phyloP scores from a whole-genome alignment of 2,113 vertebrate species.

The Daboia siamensis region DNA sequence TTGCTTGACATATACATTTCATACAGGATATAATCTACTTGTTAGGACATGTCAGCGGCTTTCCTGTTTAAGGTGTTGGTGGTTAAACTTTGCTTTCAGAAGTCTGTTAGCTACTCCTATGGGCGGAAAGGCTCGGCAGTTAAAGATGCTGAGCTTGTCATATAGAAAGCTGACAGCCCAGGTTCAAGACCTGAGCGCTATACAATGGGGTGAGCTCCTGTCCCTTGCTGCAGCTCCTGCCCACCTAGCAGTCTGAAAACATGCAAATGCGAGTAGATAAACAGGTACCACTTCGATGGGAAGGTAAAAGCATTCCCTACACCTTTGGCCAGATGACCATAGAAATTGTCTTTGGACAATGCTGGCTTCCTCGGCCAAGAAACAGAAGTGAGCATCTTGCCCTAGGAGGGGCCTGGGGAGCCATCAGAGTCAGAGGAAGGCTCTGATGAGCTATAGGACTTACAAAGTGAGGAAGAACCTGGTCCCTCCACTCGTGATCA shows the following conservation, averaged over 20 bases:
- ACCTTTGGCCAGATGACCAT: neutral
- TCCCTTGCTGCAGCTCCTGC: neutral
- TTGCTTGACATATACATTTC: neutral
- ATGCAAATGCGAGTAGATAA: neutral
- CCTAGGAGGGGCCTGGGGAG: no score
- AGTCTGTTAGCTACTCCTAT: neutral
- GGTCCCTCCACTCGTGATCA: no score
- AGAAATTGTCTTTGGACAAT: neutral
- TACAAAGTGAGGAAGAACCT: no score
- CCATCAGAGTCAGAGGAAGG: no score
- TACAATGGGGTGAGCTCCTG: neutral
- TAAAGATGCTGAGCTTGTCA: neutral
- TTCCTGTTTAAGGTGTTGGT: neutral
- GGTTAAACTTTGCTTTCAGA: neutral
- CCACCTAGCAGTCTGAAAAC: neutral
- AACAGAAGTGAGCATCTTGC: no score
- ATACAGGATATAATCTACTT: neutral
- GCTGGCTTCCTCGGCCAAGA: neutral
- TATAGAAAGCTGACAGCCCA: neutral
- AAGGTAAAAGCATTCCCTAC: neutral
- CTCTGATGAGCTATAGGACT: no score
- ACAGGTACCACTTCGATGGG: neutral
- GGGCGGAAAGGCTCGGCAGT: neutral
- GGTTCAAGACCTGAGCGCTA: accelerated
- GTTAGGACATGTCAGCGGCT: neutral